Evolutionary conservation across 2,888 invertebrate species (phyloP).

Genomic region (Agrochola lota): DNA sequence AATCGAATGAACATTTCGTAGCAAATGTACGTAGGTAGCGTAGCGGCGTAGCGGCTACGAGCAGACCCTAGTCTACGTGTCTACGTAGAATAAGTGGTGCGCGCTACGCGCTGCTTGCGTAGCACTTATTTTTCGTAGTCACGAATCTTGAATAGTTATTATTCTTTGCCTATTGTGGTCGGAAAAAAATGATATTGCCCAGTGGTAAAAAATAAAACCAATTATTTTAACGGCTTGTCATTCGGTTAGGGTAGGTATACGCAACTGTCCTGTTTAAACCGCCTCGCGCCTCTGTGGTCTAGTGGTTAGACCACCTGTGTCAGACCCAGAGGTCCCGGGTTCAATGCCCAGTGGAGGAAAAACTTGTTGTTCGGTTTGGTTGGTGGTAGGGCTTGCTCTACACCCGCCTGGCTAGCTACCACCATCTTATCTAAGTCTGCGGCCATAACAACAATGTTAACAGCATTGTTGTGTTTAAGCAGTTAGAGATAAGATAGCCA

Average conservation of each 20-base stretch:
- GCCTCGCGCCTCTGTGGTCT: too few species aligned
- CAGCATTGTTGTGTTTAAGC: too few species aligned
- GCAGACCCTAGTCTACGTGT: constrained; percentile 4
- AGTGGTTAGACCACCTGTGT: too few species aligned
- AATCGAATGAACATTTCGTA: background rate
- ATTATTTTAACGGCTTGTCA: background rate
- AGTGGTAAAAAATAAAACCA: constrained; percentile 1
- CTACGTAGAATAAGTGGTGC: constrained; percentile 9
- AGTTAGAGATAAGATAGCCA: too few species aligned
- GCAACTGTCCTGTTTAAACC: background rate
- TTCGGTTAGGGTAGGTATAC: background rate
- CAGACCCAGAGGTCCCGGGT: too few species aligned
- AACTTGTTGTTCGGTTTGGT: too few species aligned
- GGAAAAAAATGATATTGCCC: background rate
- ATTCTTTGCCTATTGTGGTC: constrained; percentile 13
- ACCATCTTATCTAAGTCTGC: too few species aligned
- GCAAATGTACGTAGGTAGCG: background rate
- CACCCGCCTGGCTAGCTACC: too few species aligned
- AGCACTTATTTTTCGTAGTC: constrained; percentile 19
- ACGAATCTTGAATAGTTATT: constrained; percentile 1
- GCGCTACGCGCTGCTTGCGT: constrained; percentile 10
- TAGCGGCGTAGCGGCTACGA: constrained; percentile 4
- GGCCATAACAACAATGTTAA: too few species aligned
- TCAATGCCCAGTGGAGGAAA: too few species aligned
- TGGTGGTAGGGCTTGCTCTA: too few species aligned